Base-by-base conservation (phyloP, 2,113 vertebrate species). In the Siphamia tubifer region DNA sequence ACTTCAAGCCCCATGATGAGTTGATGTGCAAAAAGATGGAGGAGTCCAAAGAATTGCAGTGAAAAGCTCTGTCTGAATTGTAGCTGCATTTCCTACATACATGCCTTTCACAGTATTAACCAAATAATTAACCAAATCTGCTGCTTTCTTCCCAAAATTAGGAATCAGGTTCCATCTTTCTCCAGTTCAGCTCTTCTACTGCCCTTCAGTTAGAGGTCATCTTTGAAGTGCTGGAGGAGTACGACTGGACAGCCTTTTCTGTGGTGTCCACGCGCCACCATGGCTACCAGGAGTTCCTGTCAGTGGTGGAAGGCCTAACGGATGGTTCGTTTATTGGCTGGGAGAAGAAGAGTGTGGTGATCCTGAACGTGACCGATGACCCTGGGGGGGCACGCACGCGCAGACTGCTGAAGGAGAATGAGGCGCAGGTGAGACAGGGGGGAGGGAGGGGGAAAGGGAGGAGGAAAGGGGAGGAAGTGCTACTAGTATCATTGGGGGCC, bases 141-240 rank as follows among this genome's bases (percentile, higher is more conserved):
- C 78, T 70, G 74, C 76, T 85, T 49, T 85, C 54, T 73, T 58
- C 66, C 72, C 77, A 57, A 40, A 75, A 88, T 28, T 90, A 97
- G 96, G 96, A 98, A 91, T 93, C 93, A 56, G 96, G 96, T 83
- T 96, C 96, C 62, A 94, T 96, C 62, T 97, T 97, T 90, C 93
- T 97, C 38, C 96, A 98, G 90, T 89, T 98, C 84, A 96, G 96
- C 80, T 95, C 95, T 3, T 97, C 96, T 43, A 97, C 96, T 0
- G 92, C 96, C 54, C 96, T 97, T 70, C 96, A 98, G 54, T 85
- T 98, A 3, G 95, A 94, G 84, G 96, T 97, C 68, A 96, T 98
- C 88, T 97, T 98, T 25, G 96, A 98, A 91, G 94, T 98, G 83
- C 89, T 98, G 85, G 96, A 98, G 82, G 96, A 98, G 74, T 98